Base-by-base conservation (phyloP, 1,140 invertebrate genomes). In the Uloborus diversus region DNA sequence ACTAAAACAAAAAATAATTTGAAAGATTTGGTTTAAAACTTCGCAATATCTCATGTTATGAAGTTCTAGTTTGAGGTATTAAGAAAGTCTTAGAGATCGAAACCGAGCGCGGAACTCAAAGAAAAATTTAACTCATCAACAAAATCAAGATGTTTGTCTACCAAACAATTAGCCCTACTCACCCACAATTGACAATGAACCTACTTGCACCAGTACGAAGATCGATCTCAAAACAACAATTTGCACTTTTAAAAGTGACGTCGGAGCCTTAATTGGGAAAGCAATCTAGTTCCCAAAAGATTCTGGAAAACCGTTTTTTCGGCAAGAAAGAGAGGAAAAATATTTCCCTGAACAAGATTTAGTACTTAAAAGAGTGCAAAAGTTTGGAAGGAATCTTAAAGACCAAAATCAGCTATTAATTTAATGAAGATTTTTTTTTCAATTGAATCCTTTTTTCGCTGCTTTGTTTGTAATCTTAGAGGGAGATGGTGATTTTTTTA, bases 381-480 rank as follows among this genome's bases (percentile, higher is more conserved):
- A 61, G n/a, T 71, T 71, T 59, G 33, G 51, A 57, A 27, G 33
- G 69, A 71, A 71, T 71, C 69, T 59, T 71, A 71, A 71, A 71
- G 53, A 71, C 35, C 53, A 28, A 71, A 68, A 71, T 56, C 25
- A 35, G 25, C 69, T 23, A 71, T 71, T 71, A 71, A 71, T 71
- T 71, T 25, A 30, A 11, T 9, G 51, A 53, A 53, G 25, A 59
- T 30, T 28, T 59, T 28, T 59, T 59, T 59, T 23, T 28, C 3
- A 23, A 4, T 28, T 59, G 28, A 14, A 59, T n/a, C 3, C 23
- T 59, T 59, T 59, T 3, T 27, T 30, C 9, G 1, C 17, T 42
- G 37, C 37, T 13, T 42, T 42, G 37, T 42, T 42, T 42, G 37
- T 42, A 17, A 17, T 13, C 9, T 42, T 42, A 9, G 17, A 9